Evolutionary conservation across 2,888 invertebrate genomes (phyloP), one percentile per base, ranked within the genome.

Genomic region (Gymnosoma rotundatum): DNA sequence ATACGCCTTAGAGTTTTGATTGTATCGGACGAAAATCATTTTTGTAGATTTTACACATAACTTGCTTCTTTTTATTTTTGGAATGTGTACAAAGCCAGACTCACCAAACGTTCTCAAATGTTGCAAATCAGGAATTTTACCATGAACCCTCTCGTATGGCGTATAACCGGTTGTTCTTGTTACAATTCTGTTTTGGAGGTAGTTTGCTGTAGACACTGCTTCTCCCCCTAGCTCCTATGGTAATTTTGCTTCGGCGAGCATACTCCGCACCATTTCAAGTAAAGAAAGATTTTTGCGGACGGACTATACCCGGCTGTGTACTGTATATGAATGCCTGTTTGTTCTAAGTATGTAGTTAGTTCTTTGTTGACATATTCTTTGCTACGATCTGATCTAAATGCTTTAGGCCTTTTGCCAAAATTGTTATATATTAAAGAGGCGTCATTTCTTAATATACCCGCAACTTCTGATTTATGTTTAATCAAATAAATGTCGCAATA

Each of bases 251-350:
- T 56, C 54, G 10, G 21, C 42, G 2, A 56, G 54, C 56, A 64
- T 64, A n/a, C 64, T 25, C 10, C 25, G 21, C 12, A 48, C 58
- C 45, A 58, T 45, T 58, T 70, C 38, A 52, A 73, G 52, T 14
- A 48, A 16, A 48, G 50, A 63, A 5, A 21, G 52, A n/a, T 50
- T 73, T 38, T 73, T 63, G 18, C 42, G 73, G 32, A 63, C 3
- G 64, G 64, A 12, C 75, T 58, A 8, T 58, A 75, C 0, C 48
- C 75, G 25, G 75, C 64, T 20, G 75, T 75, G 14, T 75, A 75
- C 32, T 64, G 74, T 12, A 64, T 64, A 38, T 56, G 58, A 20
- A 75, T 50, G 20, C 64, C 64, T 25, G 48, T 16, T 48, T 48
- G 12, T 48, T 48, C 48, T 16, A 48, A 48, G n/a, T n/a, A 48